Evolutionary conservation across 2,113 vertebrate genomes (phyloP).

Genomic region (Cettia cetti): DNA sequence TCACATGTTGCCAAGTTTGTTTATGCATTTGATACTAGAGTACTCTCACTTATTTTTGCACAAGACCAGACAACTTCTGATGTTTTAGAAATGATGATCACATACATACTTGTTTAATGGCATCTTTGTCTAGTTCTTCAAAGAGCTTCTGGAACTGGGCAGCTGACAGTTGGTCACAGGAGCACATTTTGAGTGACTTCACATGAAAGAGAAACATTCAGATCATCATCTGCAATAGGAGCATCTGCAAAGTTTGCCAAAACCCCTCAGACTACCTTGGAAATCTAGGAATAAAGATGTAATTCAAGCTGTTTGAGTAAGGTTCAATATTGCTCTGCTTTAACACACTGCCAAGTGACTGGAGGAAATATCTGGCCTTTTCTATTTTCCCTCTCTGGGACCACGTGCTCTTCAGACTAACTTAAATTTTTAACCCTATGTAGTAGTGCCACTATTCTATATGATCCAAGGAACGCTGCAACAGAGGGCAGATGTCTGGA

Average conservation of each 20-base stretch:
- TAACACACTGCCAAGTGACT: neutral
- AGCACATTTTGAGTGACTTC: constrained; percentile 63
- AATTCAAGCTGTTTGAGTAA: neutral
- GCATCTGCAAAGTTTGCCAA: neutral
- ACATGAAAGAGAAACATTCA: neutral
- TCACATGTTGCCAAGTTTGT: neutral
- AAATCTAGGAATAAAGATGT: neutral
- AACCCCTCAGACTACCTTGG: neutral
- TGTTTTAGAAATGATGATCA: neutral
- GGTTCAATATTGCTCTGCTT: neutral
- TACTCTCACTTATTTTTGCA: neutral
- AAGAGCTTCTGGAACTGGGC: constrained; percentile 85
- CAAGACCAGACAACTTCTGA: neutral
- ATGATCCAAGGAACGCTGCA: neutral
- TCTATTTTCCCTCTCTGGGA: neutral
- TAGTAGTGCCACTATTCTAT: neutral
- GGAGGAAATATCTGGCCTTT: neutral
- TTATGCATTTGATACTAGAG: neutral
- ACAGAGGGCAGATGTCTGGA: neutral
- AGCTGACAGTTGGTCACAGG: constrained; percentile 65
- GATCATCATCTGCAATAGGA: neutral
- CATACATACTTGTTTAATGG: constrained; percentile 72
- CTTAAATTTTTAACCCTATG: neutral
- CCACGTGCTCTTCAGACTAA: neutral
- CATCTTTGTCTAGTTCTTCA: constrained; percentile 85